Evolutionary conservation across 2,113 vertebrate genomes (phyloP).

Genomic region (Limanda limanda): DNA sequence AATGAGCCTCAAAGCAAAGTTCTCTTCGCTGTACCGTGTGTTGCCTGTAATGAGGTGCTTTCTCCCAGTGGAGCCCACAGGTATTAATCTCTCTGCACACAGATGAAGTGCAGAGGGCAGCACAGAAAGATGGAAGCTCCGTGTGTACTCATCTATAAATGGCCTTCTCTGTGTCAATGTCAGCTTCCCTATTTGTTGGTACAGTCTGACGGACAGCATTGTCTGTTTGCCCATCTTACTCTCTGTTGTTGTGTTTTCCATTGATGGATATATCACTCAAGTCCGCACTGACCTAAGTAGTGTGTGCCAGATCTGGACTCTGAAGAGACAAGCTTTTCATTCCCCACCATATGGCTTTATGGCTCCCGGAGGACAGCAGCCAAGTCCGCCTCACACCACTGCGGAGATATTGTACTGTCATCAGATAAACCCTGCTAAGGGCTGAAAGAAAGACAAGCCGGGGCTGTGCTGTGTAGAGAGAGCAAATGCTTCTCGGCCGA

Average conservation of each 20-base stretch:
- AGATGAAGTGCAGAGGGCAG: constrained; percentile 6
- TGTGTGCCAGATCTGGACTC: constrained; percentile 14
- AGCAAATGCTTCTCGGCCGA: background rate
- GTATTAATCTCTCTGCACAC: constrained; percentile 37
- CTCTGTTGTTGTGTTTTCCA: background rate
- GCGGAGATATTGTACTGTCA: constrained; percentile 21
- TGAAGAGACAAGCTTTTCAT: constrained; percentile 32
- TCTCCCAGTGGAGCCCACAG: constrained; percentile 25
- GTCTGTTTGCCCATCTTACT: constrained; percentile 14
- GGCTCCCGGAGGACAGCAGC: constrained; percentile 15
- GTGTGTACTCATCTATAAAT: constrained; percentile 28
- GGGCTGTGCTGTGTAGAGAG: too few relatives aligned
- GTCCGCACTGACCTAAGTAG: background rate
- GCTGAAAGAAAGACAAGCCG: background rate
- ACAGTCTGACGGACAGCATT: background rate
- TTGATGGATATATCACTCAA: constrained; percentile 13
- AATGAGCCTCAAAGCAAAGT: background rate
- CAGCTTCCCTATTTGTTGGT: background rate
- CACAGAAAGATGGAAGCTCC: background rate
- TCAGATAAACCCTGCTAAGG: background rate
- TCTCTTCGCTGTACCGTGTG: background rate
- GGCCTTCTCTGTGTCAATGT: constrained; percentile 22
- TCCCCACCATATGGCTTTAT: constrained; percentile 24
- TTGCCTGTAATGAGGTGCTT: constrained; percentile 37
- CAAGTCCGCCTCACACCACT: background rate